These are phyloP conservation scores for Eupithecia exiguata DNA, from an alignment of 2,888 invertebrate species.

Conservation along the genomic window DNA sequence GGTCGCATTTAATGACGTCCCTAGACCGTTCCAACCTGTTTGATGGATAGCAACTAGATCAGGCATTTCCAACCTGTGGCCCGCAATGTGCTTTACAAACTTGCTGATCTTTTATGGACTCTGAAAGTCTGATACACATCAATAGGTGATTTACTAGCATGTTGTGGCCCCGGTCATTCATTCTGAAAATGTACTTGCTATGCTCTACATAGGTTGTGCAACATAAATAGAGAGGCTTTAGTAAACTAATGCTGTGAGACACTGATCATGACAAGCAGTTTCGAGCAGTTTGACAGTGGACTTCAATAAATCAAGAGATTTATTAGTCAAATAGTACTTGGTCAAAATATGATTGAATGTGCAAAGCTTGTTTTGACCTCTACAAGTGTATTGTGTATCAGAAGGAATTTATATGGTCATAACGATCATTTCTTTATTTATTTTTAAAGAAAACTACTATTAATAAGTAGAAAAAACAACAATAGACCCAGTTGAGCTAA, in stretches of 20 bases:
- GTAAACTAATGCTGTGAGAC: slow-evolving; percentile 7
- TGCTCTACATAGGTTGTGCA: slow-evolving; percentile 14
- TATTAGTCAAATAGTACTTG: slow-evolving; percentile 2
- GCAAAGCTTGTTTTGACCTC: not conserved
- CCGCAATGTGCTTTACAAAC: slow-evolving; percentile 14
- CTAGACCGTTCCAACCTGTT: slow-evolving; percentile 65
- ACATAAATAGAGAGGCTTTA: slow-evolving; percentile 13
- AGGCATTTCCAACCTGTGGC: slow-evolving; percentile 29
- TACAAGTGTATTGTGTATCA: not conserved
- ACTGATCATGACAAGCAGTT: slow-evolving; percentile 13
- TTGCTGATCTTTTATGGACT: slow-evolving; percentile 4
- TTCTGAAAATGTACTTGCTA: slow-evolving; percentile 13
- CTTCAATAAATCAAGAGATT: slow-evolving; percentile 15
- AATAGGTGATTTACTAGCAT: slow-evolving; percentile 18
- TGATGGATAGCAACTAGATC: slow-evolving; percentile 68
- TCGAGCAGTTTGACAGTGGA: slow-evolving; percentile 7
- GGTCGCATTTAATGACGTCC: slow-evolving; percentile 78
- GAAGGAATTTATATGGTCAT: not conserved
- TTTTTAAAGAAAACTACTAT: no score
- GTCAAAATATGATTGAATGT: slow-evolving; percentile 1
- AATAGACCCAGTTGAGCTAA: no score
- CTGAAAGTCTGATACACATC: slow-evolving; percentile 21
- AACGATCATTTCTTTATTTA: no score
- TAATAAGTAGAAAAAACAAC: no score
- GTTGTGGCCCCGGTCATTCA: slow-evolving; percentile 5